Base-by-base conservation (phyloP, 2,888 invertebrate species). In the Zhuqinia jingwanae region DNA sequence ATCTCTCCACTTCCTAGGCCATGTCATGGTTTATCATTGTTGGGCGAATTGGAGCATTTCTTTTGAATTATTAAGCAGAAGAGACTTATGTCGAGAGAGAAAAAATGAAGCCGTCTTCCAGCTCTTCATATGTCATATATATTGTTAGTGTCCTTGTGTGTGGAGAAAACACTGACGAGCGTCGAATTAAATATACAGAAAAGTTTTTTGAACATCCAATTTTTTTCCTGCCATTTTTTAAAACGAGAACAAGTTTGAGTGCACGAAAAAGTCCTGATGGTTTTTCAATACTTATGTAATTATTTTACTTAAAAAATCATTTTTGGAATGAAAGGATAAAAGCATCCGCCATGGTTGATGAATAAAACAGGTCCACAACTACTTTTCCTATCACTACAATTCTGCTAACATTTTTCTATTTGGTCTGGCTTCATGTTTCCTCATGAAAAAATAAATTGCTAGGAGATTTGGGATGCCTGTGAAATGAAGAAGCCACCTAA, bases 11-110 rank as follows among this genome's bases (percentile, higher is more conserved):
- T 70, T 47, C 47, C 25, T 2, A 22, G 45, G 22, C 22, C 47
- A 1, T 25, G 15, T 15, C 47, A 20, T 70, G 25, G 45, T 70
- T 70, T 36, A 36, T 36, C 36, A 36, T 45, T 70, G 47, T 47
- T n/a, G 25, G 47, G 47, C 25, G 70, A 47, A 70, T 47, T 70
- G 22, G 47, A 50, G 45, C n/a, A 25, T 25, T 70, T 70, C 47
- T 70, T 15, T 13, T 13, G 15, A 13, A 13, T 25, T 36, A 36
- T 36, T 36, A 8, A 36, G 13, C 53, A 53, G 11, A n/a, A n/a
- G 6, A 13, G 11, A n/a, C 53, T 53, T 53, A 13, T 36, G 36
- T 36, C n/a, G n/a, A n/a, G n/a, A n/a, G 8, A 36, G 8, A 36
- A 3, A 36, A 3, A 36, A 36, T 6, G 36, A 36, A 36, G 36